Conservation (phyloP, 2,113 vertebrate genomes). For the Struthidea cinerea region DNA sequence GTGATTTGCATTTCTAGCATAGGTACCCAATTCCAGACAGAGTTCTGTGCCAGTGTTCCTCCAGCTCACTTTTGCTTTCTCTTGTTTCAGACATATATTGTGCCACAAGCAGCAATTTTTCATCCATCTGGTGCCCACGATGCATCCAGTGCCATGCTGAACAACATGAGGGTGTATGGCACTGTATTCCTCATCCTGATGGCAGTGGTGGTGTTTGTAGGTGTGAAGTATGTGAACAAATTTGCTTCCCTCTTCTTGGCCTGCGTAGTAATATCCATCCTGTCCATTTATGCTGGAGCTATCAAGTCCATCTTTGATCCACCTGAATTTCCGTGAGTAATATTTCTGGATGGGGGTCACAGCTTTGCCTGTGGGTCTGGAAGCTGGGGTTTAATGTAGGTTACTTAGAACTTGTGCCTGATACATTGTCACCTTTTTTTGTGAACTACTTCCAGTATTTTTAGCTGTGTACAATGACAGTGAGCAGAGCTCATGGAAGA, state of each 20-base stretch:
- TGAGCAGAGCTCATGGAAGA: background rate
- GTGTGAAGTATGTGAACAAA: slow-evolving; percentile 98
- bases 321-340: slow-evolving; percentile 91
- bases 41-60: background rate
- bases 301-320: slow-evolving; percentile 93
- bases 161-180: slow-evolving; percentile 97
- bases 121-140: slow-evolving; percentile 76
- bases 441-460: background rate
- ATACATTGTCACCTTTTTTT: background rate
- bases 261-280: slow-evolving; percentile 95
- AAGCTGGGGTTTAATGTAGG: background rate
- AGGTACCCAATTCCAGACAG: background rate
- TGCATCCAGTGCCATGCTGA: slow-evolving; percentile 83
- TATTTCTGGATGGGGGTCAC: background rate
- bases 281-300: slow-evolving; percentile 94
- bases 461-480: background rate
- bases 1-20: background rate
- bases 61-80: background rate
- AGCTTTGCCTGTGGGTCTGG: background rate
- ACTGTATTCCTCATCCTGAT: slow-evolving; percentile 91
- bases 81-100: slow-evolving; percentile 88
- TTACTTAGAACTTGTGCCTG: background rate
- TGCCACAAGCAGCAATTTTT: slow-evolving; percentile 92
- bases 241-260: slow-evolving; percentile 95
- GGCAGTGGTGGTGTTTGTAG: slow-evolving; percentile 95